phyloP scores from a whole-genome alignment of 2,113 vertebrate genomes.

The Galbula dea region DNA sequence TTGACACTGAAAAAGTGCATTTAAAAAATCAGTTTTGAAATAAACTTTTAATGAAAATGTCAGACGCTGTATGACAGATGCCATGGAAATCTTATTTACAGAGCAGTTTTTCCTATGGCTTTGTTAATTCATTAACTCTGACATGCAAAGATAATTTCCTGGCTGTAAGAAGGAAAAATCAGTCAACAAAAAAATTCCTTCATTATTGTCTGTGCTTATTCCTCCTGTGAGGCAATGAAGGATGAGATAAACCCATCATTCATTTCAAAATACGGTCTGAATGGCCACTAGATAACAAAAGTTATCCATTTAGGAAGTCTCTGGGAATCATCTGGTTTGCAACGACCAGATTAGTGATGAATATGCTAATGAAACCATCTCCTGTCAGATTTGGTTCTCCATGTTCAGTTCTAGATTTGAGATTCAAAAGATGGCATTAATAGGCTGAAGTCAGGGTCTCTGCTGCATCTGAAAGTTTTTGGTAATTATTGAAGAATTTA shows the following conservation, averaged over 20 bases:
- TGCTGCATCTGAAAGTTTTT: neutral
- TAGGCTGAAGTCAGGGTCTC: neutral
- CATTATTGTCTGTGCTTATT: neutral
- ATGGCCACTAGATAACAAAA: neutral
- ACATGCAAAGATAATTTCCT: conserved; percentile 3
- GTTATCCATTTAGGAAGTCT: neutral
- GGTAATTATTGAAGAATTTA: neutral
- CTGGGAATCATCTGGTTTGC: neutral
- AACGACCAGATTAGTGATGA: neutral
- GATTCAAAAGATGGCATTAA: neutral
- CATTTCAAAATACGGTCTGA: neutral
- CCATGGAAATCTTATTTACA: conserved; percentile 22
- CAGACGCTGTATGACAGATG: conserved; percentile 16
- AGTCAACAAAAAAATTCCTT: neutral
- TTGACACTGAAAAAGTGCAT: neutral
- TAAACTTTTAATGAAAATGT: conserved; percentile 35
- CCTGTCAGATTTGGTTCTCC: neutral
- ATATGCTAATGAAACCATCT: neutral
- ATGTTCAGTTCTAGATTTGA: neutral
- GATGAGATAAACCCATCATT: neutral
- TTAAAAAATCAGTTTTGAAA: neutral
- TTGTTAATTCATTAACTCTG: conserved; percentile 25
- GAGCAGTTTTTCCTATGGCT: neutral
- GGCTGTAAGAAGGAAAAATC: neutral
- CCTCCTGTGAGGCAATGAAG: neutral